phyloP scores from a whole-genome alignment of 2,113 vertebrate genomes.

The Corythoichthys intestinalis region DNA sequence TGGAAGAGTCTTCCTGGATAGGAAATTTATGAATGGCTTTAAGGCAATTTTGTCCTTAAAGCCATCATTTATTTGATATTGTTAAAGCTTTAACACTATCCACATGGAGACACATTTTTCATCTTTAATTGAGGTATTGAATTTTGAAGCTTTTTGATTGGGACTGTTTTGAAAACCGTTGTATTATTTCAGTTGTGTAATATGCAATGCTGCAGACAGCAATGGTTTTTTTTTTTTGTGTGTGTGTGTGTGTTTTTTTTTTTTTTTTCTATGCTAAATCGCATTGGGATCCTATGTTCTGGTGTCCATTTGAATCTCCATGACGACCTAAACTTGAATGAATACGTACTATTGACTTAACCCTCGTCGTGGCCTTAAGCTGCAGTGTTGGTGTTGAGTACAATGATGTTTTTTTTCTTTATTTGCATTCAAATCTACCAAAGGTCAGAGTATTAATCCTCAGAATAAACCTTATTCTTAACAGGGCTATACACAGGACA shows the following conservation, averaged over 20 bases:
- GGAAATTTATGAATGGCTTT: slow-evolving; percentile 75
- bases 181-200: slow-evolving; percentile 16
- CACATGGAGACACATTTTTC: slow-evolving; percentile 57
- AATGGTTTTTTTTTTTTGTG: neutral
- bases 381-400: slow-evolving; percentile 57
- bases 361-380: slow-evolving; percentile 64
- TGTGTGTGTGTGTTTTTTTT: neutral
- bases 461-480: slow-evolving; percentile 66
- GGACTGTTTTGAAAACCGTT: slow-evolving; percentile 12
- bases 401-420: slow-evolving; percentile 21
- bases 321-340: slow-evolving; percentile 61
- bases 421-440: slow-evolving; percentile 57
- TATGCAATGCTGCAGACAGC: slow-evolving; percentile 8
- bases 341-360: slow-evolving; percentile 67
- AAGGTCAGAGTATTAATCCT: slow-evolving; percentile 73
- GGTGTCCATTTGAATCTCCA: slow-evolving; percentile 58
- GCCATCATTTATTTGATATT: slow-evolving; percentile 70
- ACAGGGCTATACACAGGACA: slow-evolving; percentile 44
- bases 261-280: slow-evolving; percentile 21
- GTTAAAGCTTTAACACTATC: slow-evolving; percentile 69
- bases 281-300: slow-evolving; percentile 44
- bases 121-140: slow-evolving; percentile 55
- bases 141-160: slow-evolving; percentile 36
- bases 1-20: slow-evolving; percentile 74
- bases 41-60: slow-evolving; percentile 70